Base-by-base conservation (phyloP, 2,888 invertebrate genomes). In the Clanis bilineata region DNA sequence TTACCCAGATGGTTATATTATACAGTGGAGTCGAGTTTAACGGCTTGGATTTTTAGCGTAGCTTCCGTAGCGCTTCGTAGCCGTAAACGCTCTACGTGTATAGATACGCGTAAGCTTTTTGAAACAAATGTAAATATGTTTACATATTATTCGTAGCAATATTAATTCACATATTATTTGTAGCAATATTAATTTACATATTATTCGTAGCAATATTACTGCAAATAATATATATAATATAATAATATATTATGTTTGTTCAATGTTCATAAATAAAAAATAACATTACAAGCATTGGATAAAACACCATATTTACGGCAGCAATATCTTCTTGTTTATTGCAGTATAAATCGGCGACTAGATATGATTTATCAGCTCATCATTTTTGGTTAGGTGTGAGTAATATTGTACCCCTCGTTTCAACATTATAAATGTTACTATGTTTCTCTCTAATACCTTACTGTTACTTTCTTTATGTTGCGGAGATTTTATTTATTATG, bases 1-100 rank as follows among this genome's bases (percentile, higher is more conserved):
- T 87, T 83, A 74, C 84, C 71, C 84, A 88, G 90, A 92, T 92
- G 91, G 92, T 86, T 90, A 91, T 92, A 90, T 92, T 92, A 92
- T 92, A 89, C 91, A 90, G 90, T 79, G 76, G 75, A 83, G 83
- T 75, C 73, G 77, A 85, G 82, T 86, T 41, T 90, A 90, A 90
- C 89, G 83, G 86, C 73, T 73, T 67, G 79, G 80, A 77, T 76
- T 82, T 82, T 74, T 41, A 41, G 41, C 41, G 41, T 41, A 77
- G 73, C 71, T 44, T 55, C 43, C 39, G 51, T 51, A 51, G 47
- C 47, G 38, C 25, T 47, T 51, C 39, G 51, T 58, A 56, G 38
- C 51, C 18, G 28, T 51, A 51, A 32, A 32, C 32, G 51, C 47
- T 51, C 25, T 51, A 51, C 51, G 28, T 51, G 44, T 56, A 23